Conservation (phyloP, 2,113 vertebrate species). For the Arenaria interpres region DNA sequence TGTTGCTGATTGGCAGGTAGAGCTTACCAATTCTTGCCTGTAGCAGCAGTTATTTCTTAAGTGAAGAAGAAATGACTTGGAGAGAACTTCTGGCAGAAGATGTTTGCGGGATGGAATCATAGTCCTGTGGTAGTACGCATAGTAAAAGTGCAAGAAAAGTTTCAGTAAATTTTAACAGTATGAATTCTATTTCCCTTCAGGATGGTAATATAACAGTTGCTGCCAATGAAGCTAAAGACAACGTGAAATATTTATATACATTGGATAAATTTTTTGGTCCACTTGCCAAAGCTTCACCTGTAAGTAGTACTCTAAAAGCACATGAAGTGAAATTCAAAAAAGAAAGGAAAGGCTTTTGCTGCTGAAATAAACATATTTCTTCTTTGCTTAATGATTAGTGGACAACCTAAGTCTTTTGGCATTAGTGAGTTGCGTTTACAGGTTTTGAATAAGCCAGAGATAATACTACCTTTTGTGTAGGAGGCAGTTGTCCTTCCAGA, state of each 20-base stretch:
- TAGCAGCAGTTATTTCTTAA: not conserved
- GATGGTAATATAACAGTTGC: slow-evolving; percentile 79
- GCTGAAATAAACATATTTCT: not conserved
- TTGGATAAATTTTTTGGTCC: slow-evolving; percentile 79
- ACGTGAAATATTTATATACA: slow-evolving; percentile 79
- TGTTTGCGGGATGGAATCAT: not conserved
- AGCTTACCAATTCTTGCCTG: not conserved
- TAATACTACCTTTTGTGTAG: not conserved
- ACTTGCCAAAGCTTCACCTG: slow-evolving; percentile 76
- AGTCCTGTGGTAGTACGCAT: not conserved
- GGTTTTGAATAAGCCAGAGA: not conserved
- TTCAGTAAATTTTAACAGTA: not conserved
- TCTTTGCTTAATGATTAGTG: not conserved
- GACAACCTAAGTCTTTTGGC: not conserved
- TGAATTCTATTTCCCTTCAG: slow-evolving; percentile 36
- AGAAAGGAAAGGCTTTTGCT: not conserved
- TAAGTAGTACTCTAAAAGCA: slow-evolving; percentile 54
- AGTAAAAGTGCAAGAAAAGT: not conserved
- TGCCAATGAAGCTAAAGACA: slow-evolving; percentile 86
- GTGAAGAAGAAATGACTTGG: not conserved
- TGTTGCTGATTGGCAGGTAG: not conserved
- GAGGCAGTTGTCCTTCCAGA: not conserved
- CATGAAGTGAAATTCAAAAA: not conserved
- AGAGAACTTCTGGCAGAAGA: not conserved
- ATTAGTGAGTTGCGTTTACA: not conserved